Evolutionary conservation across 1,140 invertebrate species (phyloP).

Genomic region (Whitmania pigra): DNA sequence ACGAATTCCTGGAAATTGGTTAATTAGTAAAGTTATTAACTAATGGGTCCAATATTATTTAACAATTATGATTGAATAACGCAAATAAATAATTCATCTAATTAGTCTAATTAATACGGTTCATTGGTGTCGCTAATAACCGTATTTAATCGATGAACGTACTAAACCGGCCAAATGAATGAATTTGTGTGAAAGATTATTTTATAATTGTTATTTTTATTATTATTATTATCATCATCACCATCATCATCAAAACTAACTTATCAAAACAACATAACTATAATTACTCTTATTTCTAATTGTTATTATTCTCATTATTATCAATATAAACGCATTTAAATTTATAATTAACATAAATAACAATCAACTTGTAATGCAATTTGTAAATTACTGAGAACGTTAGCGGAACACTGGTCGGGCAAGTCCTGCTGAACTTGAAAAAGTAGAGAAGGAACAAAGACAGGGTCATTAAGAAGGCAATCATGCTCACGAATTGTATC

Average conservation of each 20-base stretch:
- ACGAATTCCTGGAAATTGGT: neutral
- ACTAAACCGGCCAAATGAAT: too few relatives aligned
- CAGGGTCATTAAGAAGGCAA: neutral
- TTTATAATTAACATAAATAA: neutral
- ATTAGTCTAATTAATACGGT: neutral
- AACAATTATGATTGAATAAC: neutral
- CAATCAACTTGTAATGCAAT: neutral
- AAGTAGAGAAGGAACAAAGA: neutral
- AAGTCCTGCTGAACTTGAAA: neutral
- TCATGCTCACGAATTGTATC: constrained; percentile 9
- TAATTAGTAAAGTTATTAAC: neutral
- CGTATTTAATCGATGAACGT: too few relatives aligned
- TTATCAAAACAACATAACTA: neutral
- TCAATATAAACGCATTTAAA: neutral
- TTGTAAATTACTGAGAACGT: neutral
- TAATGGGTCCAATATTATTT: neutral
- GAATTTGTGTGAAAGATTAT: too few relatives aligned
- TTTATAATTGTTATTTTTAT: neutral
- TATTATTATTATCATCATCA: neutral
- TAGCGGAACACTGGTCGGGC: neutral
- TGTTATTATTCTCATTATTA: neutral
- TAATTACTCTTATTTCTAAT: neutral
- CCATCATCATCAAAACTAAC: neutral
- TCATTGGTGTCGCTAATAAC: neutral
- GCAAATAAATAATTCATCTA: neutral